phyloP scores from a whole-genome alignment of 2,888 invertebrate species.

The Hypselothyrea guttata region DNA sequence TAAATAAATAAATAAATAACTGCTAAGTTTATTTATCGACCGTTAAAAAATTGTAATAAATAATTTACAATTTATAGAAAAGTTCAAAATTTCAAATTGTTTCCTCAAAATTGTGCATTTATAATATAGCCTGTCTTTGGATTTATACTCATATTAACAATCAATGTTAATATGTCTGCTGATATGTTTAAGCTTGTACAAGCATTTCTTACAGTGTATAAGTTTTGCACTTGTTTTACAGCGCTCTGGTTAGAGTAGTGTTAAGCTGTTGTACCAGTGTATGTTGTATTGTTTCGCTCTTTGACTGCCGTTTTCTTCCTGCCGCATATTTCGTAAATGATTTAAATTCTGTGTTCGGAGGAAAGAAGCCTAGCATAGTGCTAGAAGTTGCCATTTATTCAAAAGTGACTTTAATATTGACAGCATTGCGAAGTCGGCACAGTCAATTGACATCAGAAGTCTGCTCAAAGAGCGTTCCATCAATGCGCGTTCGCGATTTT shows the following conservation, averaged over 20 bases:
- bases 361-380: not conserved
- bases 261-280: constrained; percentile 18
- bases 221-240: constrained; percentile 14
- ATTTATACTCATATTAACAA: too few relatives aligned
- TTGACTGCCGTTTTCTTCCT: constrained; percentile 59
- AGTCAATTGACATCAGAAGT: too few relatives aligned
- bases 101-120: not conserved
- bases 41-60: not conserved
- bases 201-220: constrained; percentile 8
- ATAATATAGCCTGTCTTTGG: too few relatives aligned
- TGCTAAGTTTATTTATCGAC: too few relatives aligned
- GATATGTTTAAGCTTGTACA: too few relatives aligned
- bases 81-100: not conserved
- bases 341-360: constrained; percentile 48
- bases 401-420: constrained; percentile 14
- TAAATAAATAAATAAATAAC: too few relatives aligned
- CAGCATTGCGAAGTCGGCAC: not conserved
- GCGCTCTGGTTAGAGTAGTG: constrained; percentile 16
- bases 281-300: constrained; percentile 58
- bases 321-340: constrained; percentile 66
- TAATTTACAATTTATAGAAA: not conserved
- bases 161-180: too few relatives aligned
- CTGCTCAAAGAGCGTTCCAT: too few relatives aligned
- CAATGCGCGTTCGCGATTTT: too few relatives aligned
- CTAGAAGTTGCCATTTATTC: constrained; percentile 1